Percentiles rank a stretch among this genome's conserved stretches.
Conservation (phyloP, 1,140 invertebrate species). For the Acromyrmex heyeri region DNA sequence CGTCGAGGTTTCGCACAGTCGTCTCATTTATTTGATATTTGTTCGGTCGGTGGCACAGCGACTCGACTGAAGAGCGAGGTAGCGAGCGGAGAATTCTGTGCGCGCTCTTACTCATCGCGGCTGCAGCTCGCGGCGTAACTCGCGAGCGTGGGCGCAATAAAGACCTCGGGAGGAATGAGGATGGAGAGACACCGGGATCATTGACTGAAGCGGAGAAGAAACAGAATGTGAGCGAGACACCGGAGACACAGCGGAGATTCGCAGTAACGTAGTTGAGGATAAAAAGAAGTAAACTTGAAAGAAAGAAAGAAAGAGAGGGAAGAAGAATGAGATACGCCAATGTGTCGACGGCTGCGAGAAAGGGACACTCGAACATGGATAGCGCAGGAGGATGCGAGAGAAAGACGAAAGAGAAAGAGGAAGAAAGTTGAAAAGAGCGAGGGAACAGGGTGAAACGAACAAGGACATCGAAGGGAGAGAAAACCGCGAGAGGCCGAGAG, state of each 20-base stretch:
- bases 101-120: conserved; percentile 20
- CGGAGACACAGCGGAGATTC: neutral
- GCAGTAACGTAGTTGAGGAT: neutral
- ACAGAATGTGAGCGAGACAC: neutral
- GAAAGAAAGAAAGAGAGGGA: neutral
- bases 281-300: conserved; percentile 21
- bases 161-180: conserved; percentile 24
- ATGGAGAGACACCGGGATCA: conserved; percentile 24
- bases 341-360: neutral
- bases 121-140: neutral
- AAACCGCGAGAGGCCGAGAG: conserved; percentile 67
- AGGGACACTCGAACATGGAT: conserved; percentile 8
- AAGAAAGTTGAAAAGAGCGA: neutral
- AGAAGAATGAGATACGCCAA: neutral
- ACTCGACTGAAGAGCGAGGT: conserved; percentile 8
- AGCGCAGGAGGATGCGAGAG: neutral
- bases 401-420: neutral
- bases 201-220: conserved; percentile 33
- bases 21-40: conserved; percentile 76
- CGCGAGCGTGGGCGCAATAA: conserved; percentile 30
- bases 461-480: conserved; percentile 45
- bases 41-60: conserved; percentile 50
- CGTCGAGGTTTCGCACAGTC: conserved; percentile 69
- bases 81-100: conserved; percentile 28
- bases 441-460: neutral